Percentiles rank a stretch among this genome's conserved stretches.
phyloP scores from a whole-genome alignment of 2,113 vertebrate genomes.

The Ramphastos sulfuratus region DNA sequence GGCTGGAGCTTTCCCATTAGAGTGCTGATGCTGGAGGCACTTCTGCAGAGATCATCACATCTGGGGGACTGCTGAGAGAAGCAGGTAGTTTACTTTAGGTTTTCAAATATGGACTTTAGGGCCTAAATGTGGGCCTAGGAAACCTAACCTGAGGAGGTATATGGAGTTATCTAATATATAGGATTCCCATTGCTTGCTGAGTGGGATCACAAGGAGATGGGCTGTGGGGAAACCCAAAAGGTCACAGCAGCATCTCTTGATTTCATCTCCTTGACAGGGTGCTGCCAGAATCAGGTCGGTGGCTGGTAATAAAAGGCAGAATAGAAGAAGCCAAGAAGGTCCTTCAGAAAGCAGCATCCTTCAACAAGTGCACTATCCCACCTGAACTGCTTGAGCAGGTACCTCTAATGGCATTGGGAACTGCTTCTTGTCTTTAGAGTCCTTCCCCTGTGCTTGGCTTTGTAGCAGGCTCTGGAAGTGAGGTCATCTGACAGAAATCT shows the following conservation, averaged over 20 bases:
- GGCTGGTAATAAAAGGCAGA: slow-evolving; percentile 84
- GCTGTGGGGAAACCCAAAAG: neutral
- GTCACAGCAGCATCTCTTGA: neutral
- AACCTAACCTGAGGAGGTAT: neutral
- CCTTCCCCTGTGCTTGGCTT: neutral
- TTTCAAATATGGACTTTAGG: neutral
- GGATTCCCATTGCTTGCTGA: neutral
- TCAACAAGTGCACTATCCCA: slow-evolving; percentile 76
- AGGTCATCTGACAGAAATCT: rapidly evolving
- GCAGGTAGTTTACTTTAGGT: neutral
- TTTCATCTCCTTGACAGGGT: slow-evolving; percentile 69
- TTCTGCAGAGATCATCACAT: neutral
- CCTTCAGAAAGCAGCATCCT: slow-evolving; percentile 77
- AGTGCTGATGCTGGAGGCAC: neutral
- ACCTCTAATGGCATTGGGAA: neutral
- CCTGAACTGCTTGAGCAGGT: slow-evolving; percentile 76
- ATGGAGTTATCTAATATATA: too few species aligned
- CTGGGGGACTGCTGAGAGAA: neutral
- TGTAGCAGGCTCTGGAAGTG: neutral
- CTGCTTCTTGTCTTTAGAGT: neutral
- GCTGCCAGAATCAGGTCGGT: slow-evolving; percentile 87
- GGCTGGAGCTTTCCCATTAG: neutral
- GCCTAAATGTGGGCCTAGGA: neutral
- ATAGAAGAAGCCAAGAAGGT: slow-evolving; percentile 78
- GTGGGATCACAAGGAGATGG: neutral